Percentiles rank a stretch among this genome's conserved stretches.
Evolutionary conservation across 2,797 vertebrate genomes (phyloP).

Genomic region (Margarornis squamiger): DNA sequence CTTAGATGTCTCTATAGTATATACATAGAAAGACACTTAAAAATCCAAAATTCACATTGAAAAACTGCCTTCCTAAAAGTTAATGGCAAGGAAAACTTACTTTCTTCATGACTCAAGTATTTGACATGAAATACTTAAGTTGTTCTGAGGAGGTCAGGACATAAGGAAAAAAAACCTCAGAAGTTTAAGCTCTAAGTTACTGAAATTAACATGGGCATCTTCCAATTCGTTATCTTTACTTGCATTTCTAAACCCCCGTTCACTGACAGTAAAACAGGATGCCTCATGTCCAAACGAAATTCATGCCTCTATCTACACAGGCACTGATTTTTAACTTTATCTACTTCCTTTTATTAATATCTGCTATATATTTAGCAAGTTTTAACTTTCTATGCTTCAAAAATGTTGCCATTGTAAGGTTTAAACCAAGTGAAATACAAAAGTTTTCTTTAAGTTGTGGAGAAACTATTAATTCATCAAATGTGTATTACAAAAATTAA

Average conservation of each 20-base stretch:
- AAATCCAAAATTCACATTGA: neutral
- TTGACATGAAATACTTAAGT: neutral
- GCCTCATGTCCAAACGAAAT: neutral
- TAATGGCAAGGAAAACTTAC: neutral
- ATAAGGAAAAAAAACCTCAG: neutral
- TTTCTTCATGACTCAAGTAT: neutral
- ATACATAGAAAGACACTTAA: neutral
- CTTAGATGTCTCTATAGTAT: neutral
- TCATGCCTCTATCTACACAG: neutral
- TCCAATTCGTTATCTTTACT: neutral
- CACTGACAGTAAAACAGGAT: neutral
- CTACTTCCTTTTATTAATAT: neutral
- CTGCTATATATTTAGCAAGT: neutral
- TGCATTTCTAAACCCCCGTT: neutral
- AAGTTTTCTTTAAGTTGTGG: neutral
- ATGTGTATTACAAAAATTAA: neutral
- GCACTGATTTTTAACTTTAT: neutral
- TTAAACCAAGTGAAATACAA: neutral
- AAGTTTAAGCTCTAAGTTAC: neutral
- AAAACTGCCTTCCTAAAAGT: neutral
- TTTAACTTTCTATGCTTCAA: neutral
- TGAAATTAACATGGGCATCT: neutral
- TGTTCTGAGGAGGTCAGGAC: neutral
- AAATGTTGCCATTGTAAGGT: neutral
- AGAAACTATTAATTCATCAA: neutral